Percentiles rank a stretch among this genome's conserved stretches.
Conservation (phyloP, 1,140 invertebrate genomes). For the Oncopeltus fasciatus region DNA sequence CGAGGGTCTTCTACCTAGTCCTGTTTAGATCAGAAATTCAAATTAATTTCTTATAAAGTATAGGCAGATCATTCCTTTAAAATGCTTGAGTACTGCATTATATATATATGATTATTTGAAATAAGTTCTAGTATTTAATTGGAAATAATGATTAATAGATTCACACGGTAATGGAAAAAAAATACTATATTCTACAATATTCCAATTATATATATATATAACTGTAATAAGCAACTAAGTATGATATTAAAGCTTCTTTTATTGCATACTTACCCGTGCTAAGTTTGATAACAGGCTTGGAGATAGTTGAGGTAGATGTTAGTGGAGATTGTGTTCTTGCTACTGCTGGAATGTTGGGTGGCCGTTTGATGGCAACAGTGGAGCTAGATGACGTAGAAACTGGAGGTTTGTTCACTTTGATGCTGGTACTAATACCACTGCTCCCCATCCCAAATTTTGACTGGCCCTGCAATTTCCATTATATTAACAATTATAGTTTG, state of each 20-base stretch:
- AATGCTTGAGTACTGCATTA: too few species aligned
- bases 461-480: background rate
- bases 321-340: slow-evolving; percentile 49
- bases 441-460: background rate
- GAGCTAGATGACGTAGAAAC: background rate
- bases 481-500: too few species aligned
- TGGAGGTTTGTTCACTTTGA: background rate
- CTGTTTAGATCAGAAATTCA: too few species aligned
- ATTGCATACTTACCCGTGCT: slow-evolving; percentile 1
- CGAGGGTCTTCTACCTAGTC: too few species aligned
- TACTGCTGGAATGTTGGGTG: slow-evolving; percentile 38
- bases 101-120: too few species aligned
- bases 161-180: background rate
- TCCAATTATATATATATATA: background rate
- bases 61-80: too few species aligned
- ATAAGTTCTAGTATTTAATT: too few species aligned
- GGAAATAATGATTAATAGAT: too few species aligned
- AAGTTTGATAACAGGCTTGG: slow-evolving; percentile 60
- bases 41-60: too few species aligned
- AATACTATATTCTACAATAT: background rate
- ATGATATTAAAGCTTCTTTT: background rate
- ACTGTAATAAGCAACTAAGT: too few species aligned
- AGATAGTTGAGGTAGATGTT: slow-evolving; percentile 41
- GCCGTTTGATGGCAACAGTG: slow-evolving; percentile 33
- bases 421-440: background rate